phyloP scores from a whole-genome alignment of 2,888 invertebrate species.

The Deroplatys truncata region DNA sequence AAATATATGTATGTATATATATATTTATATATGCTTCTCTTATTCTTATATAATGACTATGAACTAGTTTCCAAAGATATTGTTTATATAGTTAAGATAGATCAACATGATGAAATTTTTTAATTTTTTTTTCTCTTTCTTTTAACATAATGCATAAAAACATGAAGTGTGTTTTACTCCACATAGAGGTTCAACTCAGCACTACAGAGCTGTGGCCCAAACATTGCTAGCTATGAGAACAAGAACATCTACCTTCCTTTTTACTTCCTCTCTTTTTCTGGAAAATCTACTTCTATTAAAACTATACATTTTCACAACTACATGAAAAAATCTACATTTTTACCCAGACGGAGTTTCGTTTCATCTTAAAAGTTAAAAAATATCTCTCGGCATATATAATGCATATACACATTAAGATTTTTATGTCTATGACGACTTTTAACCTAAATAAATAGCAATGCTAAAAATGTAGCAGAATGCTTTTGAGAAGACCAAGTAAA shows the following conservation, averaged over 20 bases:
- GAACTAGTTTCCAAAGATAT: neutral
- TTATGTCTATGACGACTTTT: neutral
- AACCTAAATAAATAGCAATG: neutral
- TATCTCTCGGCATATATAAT: conserved; percentile 2
- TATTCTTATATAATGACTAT: conserved; percentile 7
- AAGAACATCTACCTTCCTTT: neutral
- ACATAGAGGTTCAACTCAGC: neutral
- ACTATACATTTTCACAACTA: neutral
- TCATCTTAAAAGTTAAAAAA: conserved; percentile 9
- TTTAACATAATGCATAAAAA: neutral
- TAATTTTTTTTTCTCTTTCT: neutral
- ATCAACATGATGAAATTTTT: neutral
- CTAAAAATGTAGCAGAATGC: neutral
- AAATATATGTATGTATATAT: conserved; percentile 26
- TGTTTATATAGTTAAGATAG: conserved; percentile 1
- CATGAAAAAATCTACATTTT: conserved; percentile 1
- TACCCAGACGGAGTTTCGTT: neutral
- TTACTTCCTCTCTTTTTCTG: neutral
- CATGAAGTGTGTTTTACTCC: neutral
- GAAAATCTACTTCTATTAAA: neutral
- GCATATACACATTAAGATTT: neutral
- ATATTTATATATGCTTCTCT: conserved; percentile 22
- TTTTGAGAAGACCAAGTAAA: neutral
- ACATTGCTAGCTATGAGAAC: neutral
- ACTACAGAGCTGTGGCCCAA: neutral